A percentile compares a stretch with the other conserved stretches of the same genome.
phyloP scores from a whole-genome alignment of 2,797 vertebrate genomes.

The Sebastes elongatus region DNA sequence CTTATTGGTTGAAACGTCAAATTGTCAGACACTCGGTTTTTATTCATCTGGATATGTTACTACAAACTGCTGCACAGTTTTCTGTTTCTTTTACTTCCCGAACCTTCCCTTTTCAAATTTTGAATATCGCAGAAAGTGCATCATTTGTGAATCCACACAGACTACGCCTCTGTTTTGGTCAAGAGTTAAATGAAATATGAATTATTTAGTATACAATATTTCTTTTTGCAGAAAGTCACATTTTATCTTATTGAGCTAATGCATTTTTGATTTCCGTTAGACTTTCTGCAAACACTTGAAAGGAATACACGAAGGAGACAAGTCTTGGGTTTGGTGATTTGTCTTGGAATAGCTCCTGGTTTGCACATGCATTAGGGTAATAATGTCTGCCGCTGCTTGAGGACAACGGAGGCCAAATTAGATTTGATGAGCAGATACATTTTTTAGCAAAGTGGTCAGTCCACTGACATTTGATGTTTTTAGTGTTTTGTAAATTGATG shows the following conservation, averaged over 20 bases:
- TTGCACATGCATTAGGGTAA: conserved; percentile 22
- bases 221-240: background rate
- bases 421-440: conserved; percentile 26
- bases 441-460: conserved; percentile 18
- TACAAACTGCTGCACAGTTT: background rate
- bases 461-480: conserved; percentile 13
- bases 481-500: conserved; percentile 16
- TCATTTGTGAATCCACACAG: background rate
- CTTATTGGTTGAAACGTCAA: background rate
- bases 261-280: conserved; percentile 2
- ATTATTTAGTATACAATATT: background rate
- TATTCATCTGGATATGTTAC: background rate
- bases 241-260: background rate
- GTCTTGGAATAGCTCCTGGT: conserved; percentile 11
- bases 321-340: conserved; percentile 8
- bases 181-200: background rate
- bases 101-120: background rate
- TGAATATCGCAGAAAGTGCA: background rate
- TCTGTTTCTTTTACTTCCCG: background rate
- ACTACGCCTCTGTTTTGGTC: background rate
- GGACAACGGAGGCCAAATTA: conserved; percentile 27
- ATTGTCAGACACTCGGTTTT: background rate
- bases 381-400: conserved; percentile 21
- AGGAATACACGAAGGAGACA: background rate
- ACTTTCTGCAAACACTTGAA: conserved; percentile 12